These are phyloP conservation scores for Bambusicola thoracicus DNA, from an alignment of 2,113 vertebrate species.

Conservation along the genomic window DNA sequence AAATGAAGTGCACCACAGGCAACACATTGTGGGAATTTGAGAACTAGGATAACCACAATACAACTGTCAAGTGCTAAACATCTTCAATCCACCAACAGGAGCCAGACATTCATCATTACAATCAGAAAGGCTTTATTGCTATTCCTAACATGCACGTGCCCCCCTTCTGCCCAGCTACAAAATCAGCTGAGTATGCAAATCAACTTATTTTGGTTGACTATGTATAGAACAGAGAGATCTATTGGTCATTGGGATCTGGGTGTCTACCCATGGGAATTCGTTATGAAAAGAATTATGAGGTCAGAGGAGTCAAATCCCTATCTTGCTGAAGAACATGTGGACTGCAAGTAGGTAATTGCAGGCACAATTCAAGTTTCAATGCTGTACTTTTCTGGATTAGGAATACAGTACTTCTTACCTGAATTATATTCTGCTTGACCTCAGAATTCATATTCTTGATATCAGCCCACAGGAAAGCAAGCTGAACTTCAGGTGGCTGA, in stretches of 20 bases:
- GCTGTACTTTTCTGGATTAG: neutral
- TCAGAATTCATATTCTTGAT: neutral
- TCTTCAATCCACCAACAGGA: neutral
- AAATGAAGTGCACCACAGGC: neutral
- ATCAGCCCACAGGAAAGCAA: neutral
- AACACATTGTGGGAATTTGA: neutral
- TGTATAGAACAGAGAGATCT: neutral
- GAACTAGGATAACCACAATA: neutral
- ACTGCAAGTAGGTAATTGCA: accelerated
- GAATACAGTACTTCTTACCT: neutral
- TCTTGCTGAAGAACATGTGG: neutral
- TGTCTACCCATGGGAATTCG: neutral
- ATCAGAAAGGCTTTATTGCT: neutral
- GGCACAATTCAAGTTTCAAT: neutral
- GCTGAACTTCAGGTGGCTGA: neutral
- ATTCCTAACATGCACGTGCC: neutral
- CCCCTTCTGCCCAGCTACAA: neutral
- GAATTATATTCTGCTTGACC: neutral
- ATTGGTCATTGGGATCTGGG: too few species aligned
- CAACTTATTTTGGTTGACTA: neutral
- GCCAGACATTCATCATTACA: neutral
- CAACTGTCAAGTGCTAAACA: neutral
- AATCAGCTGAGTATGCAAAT: neutral
- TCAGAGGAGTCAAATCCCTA: neutral
- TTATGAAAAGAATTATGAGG: neutral